A percentile compares a stretch with the other conserved stretches of the same genome.
phyloP scores from a whole-genome alignment of 2,797 vertebrate species.

The Cetoscarus ocellatus region DNA sequence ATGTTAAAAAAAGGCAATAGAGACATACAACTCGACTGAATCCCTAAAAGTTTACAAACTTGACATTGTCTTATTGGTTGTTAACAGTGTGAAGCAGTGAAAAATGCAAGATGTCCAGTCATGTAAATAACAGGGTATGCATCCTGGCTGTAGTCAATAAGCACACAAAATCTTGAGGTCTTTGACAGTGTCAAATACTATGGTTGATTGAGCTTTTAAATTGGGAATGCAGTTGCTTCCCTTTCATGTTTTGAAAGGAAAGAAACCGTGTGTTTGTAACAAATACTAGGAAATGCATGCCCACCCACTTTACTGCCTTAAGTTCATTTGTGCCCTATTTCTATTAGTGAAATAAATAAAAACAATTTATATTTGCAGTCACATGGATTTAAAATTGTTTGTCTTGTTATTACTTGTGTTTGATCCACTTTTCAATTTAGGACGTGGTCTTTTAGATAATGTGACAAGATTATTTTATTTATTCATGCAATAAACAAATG shows the following conservation, averaged over 20 bases:
- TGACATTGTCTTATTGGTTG: not conserved
- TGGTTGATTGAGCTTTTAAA: conserved; percentile 20
- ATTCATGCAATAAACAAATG: not conserved
- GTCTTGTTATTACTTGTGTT: not conserved
- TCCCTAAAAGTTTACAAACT: not conserved
- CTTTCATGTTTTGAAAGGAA: not conserved
- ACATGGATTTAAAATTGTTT: not conserved
- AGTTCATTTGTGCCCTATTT: conserved; percentile 54
- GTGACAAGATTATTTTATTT: not conserved
- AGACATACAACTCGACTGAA: not conserved
- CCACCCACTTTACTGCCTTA: conserved; percentile 16
- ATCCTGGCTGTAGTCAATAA: not conserved
- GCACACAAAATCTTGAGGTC: not conserved
- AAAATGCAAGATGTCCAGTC: not conserved
- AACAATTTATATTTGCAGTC: too few relatives aligned
- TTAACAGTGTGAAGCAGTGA: too few relatives aligned
- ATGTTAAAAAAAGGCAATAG: not conserved
- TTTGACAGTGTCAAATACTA: conserved; percentile 24
- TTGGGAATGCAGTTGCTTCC: conserved; percentile 4
- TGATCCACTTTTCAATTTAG: conserved; percentile 13
- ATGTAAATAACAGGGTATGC: not conserved
- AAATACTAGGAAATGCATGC: conserved; percentile 19
- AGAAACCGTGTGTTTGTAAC: conserved; percentile 8
- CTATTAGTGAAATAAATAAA: not conserved
- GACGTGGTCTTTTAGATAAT: conserved; percentile 7